phyloP scores from a whole-genome alignment of 2,797 vertebrate species.

The Pteronotus mesoamericanus region DNA sequence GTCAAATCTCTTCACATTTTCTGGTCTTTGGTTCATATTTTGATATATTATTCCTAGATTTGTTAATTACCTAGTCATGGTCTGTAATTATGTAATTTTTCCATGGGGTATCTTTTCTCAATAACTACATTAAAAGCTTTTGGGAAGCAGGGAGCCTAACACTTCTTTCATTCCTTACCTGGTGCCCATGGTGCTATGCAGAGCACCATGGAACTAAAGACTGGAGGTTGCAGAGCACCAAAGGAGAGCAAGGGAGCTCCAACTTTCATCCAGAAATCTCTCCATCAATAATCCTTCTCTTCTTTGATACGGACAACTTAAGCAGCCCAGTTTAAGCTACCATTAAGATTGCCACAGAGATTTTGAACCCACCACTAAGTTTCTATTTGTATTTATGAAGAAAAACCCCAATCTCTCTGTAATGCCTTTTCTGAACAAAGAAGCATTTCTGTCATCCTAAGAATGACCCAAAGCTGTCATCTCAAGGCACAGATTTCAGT shows the following conservation, averaged over 20 bases:
- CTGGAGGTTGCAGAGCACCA: not conserved
- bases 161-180: not conserved
- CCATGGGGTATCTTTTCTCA: not conserved
- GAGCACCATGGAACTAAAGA: not conserved
- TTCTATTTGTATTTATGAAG: not conserved
- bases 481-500: not conserved
- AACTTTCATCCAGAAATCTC: not conserved
- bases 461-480: not conserved
- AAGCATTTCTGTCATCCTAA: not conserved
- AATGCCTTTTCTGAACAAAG: not conserved
- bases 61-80: not conserved
- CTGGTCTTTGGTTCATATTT: not conserved
- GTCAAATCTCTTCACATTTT: not conserved
- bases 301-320: not conserved
- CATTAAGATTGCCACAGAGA: not conserved
- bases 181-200: not conserved
- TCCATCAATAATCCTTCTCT: not conserved
- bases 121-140: not conserved
- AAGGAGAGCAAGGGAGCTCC: not conserved
- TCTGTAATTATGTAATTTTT: not conserved
- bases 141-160: not conserved
- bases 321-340: not conserved
- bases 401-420: not conserved
- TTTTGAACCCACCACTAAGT: not conserved
- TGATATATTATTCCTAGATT: not conserved